Conservation (phyloP, 2,113 vertebrate species). For the Chitala chitala region DNA sequence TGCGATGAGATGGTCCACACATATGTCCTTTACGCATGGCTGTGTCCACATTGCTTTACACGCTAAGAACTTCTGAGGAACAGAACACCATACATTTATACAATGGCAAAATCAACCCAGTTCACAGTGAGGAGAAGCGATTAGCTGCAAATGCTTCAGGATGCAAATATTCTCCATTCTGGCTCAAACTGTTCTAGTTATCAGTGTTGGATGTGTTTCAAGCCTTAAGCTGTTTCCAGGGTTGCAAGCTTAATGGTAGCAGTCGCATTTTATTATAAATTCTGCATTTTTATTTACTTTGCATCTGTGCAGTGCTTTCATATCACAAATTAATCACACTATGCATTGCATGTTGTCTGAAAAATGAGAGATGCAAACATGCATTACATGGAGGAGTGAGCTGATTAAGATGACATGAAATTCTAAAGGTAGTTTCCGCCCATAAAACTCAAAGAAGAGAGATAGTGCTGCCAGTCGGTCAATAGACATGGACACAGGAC, state of each 20-base stretch:
- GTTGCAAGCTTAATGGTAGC: neutral
- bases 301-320: neutral
- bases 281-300: neutral
- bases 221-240: neutral
- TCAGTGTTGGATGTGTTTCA: neutral
- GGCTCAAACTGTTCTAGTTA: neutral
- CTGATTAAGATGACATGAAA: neutral
- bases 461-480: neutral
- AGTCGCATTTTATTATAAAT: neutral
- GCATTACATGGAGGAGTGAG: neutral
- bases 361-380: neutral
- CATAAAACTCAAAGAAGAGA: neutral
- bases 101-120: neutral
- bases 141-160: neutral
- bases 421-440: neutral
- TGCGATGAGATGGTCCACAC: neutral
- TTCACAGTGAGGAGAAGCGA: neutral
- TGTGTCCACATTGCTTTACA: neutral
- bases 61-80: neutral
- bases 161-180: neutral
- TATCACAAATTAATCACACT: neutral
- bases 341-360: neutral
- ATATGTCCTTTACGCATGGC: neutral
- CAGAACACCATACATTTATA: neutral
- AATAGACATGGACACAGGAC: no score